A percentile compares a stretch with the other conserved stretches of the same genome.
Conservation (phyloP, 1,140 invertebrate genomes). For the Caligus rogercresseyi region DNA sequence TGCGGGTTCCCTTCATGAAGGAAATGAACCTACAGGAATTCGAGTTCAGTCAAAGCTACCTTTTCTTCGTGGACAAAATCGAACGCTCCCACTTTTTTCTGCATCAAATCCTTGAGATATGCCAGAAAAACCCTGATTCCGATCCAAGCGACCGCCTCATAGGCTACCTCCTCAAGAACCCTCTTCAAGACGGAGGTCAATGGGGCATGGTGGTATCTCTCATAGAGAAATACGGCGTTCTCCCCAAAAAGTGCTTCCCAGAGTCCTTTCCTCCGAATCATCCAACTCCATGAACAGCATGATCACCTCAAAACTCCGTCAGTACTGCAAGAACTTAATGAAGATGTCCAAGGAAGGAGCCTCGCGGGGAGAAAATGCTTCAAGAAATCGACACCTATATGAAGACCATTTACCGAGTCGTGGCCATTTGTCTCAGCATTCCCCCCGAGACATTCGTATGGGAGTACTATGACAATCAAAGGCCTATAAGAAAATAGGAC, state of each 20-base stretch:
- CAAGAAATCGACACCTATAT: conserved; percentile 2
- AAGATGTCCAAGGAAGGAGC: not conserved
- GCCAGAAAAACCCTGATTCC: conserved; percentile 50
- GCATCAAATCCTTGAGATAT: conserved; percentile 52
- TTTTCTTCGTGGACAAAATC: conserved; percentile 82
- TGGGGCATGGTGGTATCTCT: conserved; percentile 80
- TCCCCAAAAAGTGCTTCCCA: conserved; percentile 69
- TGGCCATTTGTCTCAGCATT: conserved; percentile 61
- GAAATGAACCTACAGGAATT: conserved; percentile 65
- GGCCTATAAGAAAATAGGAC: conserved; percentile 49
- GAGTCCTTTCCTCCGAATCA: conserved; percentile 57
- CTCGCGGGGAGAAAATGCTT: not conserved
- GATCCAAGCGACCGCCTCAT: conserved; percentile 26
- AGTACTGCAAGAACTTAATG: not conserved
- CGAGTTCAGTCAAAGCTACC: conserved; percentile 69
- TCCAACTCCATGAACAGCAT: conserved; percentile 52
- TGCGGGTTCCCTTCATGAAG: conserved; percentile 67
- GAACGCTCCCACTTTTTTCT: conserved; percentile 69
- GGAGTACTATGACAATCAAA: conserved; percentile 78
- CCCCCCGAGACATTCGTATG: conserved; percentile 61
- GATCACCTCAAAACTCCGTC: conserved; percentile 52
- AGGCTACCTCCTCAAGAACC: conserved; percentile 40
- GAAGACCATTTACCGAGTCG: conserved; percentile 34
- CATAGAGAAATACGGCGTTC: conserved; percentile 62
- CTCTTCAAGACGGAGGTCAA: conserved; percentile 66